A percentile compares a stretch with the other conserved stretches of the same genome.
These are phyloP conservation scores for Electrophaes corylata DNA, from an alignment of 2,888 invertebrate species.

Conservation along the genomic window DNA sequence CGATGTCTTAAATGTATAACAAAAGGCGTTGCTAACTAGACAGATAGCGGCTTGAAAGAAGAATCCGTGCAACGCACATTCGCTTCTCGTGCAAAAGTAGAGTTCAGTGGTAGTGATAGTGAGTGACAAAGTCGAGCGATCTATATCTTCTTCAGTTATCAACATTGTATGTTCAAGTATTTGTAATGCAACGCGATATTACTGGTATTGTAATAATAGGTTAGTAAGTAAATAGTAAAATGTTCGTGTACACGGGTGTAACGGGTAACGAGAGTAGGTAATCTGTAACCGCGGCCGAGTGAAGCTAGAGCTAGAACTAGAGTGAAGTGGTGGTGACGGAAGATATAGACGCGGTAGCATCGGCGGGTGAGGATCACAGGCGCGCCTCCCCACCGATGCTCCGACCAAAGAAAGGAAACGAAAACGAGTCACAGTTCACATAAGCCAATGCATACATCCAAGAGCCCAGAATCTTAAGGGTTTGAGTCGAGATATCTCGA, in stretches of 20 bases:
- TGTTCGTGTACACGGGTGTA: conserved; percentile 44
- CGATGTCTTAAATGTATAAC: conserved; percentile 73
- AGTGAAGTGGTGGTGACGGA: conserved; percentile 56
- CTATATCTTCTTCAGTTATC: conserved; percentile 71
- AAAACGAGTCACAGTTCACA: conserved; percentile 84
- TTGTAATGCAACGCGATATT: conserved; percentile 1
- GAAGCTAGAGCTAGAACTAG: conserved; percentile 48
- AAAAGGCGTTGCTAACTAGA: conserved; percentile 82
- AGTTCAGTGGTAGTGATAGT: conserved; percentile 75
- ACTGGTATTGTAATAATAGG: not conserved
- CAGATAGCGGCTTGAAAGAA: conserved; percentile 83
- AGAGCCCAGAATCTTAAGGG: conserved; percentile 85
- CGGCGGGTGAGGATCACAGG: conserved; percentile 65
- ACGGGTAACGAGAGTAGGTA: conserved; percentile 40
- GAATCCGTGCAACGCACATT: conserved; percentile 83
- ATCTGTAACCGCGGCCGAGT: conserved; percentile 51
- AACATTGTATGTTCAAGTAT: conserved; percentile 2
- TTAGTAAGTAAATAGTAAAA: conserved; percentile 18
- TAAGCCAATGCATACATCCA: conserved; percentile 85
- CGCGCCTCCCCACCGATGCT: conserved; percentile 64
- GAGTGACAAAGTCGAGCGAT: conserved; percentile 77
- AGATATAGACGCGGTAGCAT: conserved; percentile 79
- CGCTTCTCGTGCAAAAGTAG: conserved; percentile 82
- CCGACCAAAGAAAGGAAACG: conserved; percentile 83
- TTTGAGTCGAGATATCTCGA: conserved; percentile 81